phyloP scores from a whole-genome alignment of 1,140 invertebrate genomes.

The Battus philenor region DNA sequence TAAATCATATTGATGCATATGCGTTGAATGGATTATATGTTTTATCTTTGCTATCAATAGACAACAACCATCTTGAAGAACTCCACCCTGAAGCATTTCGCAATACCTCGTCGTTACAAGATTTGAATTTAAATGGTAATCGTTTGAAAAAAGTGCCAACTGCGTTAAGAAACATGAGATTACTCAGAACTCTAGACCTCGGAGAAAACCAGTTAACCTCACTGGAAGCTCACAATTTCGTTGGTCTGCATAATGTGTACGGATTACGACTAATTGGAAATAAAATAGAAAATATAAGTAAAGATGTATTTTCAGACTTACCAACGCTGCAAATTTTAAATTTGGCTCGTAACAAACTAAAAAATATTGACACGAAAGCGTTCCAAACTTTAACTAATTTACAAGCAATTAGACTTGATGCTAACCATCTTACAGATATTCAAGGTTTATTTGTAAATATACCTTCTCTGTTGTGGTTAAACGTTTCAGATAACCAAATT shows the following conservation, averaged over 20 bases:
- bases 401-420: constrained; percentile 90
- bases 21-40: constrained; percentile 88
- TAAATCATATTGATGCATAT: constrained; percentile 85
- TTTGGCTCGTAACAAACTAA: constrained; percentile 90
- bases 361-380: constrained; percentile 86
- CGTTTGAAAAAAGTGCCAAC: constrained; percentile 85
- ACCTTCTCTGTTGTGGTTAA: constrained; percentile 89
- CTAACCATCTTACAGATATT: constrained; percentile 90
- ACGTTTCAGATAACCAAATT: constrained; percentile 93
- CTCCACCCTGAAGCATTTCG: constrained; percentile 88
- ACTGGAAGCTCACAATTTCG: constrained; percentile 87
- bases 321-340: constrained; percentile 91
- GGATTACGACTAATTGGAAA: constrained; percentile 92
- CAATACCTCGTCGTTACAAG: constrained; percentile 88
- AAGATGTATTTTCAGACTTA: constrained; percentile 86
- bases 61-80: constrained; percentile 86
- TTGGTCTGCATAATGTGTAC: constrained; percentile 86
- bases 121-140: constrained; percentile 92
- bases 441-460: constrained; percentile 90
- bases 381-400: constrained; percentile 88
- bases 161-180: constrained; percentile 83
- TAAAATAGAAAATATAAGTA: constrained; percentile 89
- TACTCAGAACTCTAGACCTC: constrained; percentile 88
- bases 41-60: constrained; percentile 84
- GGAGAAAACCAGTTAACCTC: constrained; percentile 88